phyloP scores from a whole-genome alignment of 1,140 invertebrate genomes.

The Batillaria attramentaria region DNA sequence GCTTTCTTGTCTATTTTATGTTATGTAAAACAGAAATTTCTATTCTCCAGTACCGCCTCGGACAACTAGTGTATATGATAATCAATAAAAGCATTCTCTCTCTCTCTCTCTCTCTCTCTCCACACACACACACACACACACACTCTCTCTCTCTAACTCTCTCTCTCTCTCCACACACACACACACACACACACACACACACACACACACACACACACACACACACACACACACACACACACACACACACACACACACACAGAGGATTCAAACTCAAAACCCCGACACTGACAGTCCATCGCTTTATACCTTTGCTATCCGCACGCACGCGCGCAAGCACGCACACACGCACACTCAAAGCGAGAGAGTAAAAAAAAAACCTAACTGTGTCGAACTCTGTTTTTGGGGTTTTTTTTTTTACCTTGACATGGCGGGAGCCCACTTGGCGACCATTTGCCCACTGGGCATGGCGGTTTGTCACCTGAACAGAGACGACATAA shows the following conservation, averaged over 20 bases:
- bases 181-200: too few species aligned
- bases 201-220: too few species aligned
- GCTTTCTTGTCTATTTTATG: too few species aligned
- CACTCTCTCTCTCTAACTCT: too few species aligned
- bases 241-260: slow-evolving; percentile 15
- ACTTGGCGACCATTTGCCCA: slow-evolving; percentile 1
- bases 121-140: too few species aligned
- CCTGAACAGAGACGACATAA: neutral
- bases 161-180: too few species aligned
- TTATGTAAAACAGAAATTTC: too few species aligned
- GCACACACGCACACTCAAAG: neutral
- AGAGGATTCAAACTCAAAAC: neutral
- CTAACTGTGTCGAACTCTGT: neutral
- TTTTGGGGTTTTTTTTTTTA: neutral
- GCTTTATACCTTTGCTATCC: too few species aligned
- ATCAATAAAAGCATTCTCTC: too few species aligned
- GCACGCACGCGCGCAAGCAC: neutral
- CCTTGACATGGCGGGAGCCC: slow-evolving; percentile 23
- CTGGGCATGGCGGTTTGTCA: neutral
- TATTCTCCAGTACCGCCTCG: too few species aligned
- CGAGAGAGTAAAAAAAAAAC: neutral
- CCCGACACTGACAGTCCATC: neutral
- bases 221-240: slow-evolving; percentile 15
- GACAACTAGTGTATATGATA: too few species aligned
- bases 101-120: too few species aligned